phyloP scores from a whole-genome alignment of 1,140 invertebrate species.

The Cardiocondyla obscurior region DNA sequence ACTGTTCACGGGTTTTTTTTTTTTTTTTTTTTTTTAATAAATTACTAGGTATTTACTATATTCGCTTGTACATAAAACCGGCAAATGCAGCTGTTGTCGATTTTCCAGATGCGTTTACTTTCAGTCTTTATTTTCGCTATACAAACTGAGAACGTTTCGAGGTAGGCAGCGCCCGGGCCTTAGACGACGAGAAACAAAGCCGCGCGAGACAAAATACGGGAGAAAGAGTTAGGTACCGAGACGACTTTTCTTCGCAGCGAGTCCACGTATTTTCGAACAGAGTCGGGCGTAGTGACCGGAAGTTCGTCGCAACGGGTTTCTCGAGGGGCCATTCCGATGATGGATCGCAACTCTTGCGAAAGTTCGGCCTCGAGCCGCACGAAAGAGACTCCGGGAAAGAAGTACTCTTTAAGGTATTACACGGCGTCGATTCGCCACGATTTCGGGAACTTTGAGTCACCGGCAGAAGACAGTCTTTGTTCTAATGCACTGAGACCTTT shows the following conservation, averaged over 20 bases:
- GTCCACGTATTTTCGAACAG: constrained; percentile 42
- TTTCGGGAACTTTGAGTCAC: constrained; percentile 43
- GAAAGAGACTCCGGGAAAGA: constrained; percentile 26
- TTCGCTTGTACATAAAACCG: neutral
- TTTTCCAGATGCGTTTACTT: constrained; percentile 34
- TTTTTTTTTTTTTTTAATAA: constrained; percentile 2
- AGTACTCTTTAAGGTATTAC: constrained; percentile 51
- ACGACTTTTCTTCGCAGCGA: constrained; percentile 41
- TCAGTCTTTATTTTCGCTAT: constrained; percentile 27
- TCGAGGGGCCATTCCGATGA: constrained; percentile 61
- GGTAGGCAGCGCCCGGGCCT: neutral
- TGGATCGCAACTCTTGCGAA: constrained; percentile 56
- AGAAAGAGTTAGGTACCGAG: constrained; percentile 42
- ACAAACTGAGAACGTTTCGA: constrained; percentile 19
- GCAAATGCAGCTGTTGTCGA: constrained; percentile 1
- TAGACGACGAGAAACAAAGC: constrained; percentile 41
- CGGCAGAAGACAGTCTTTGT: constrained; percentile 35
- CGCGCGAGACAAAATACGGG: constrained; percentile 37
- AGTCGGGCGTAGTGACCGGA: constrained; percentile 57
- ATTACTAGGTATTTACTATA: neutral
- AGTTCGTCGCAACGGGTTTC: constrained; percentile 55
- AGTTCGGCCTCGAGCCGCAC: constrained; percentile 42
- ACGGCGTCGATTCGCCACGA: constrained; percentile 30
- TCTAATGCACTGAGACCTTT: neutral
- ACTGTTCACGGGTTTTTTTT: too few relatives aligned